A percentile compares a stretch with the other conserved stretches of the same genome.
phyloP scores from a whole-genome alignment of 2,113 vertebrate genomes.

The Hydrochoerus hydrochaeris region DNA sequence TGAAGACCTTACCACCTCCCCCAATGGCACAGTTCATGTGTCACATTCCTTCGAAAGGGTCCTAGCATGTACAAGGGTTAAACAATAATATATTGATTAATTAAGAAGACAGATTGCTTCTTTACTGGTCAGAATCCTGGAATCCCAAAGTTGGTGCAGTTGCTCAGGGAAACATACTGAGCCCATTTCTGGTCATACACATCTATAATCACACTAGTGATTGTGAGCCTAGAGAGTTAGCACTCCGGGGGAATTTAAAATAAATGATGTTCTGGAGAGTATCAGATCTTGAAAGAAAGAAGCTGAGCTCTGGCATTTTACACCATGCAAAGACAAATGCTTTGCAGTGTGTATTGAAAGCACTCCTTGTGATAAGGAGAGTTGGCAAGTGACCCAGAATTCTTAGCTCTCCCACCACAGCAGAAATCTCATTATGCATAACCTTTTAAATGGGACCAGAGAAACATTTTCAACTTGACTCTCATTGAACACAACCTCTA shows the following conservation, averaged over 20 bases:
- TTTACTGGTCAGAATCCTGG: neutral
- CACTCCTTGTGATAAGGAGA: slow-evolving; percentile 62
- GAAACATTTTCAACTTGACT: slow-evolving; percentile 74
- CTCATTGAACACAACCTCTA: slow-evolving; percentile 67
- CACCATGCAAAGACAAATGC: slow-evolving; percentile 72
- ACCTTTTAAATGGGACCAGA: slow-evolving; percentile 77
- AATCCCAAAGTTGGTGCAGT: neutral
- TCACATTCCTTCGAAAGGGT: neutral
- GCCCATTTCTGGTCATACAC: neutral
- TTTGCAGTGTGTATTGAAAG: slow-evolving; percentile 71
- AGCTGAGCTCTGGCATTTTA: slow-evolving; percentile 72
- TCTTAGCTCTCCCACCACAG: slow-evolving; percentile 62
- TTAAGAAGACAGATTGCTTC: neutral
- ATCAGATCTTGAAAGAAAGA: slow-evolving; percentile 67
- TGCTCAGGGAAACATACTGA: neutral
- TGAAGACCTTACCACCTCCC: neutral
- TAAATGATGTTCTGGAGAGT: slow-evolving; percentile 54
- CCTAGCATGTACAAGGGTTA: neutral
- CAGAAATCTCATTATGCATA: slow-evolving; percentile 78
- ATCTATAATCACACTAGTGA: neutral
- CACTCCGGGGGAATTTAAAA: slow-evolving; percentile 48
- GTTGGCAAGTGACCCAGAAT: slow-evolving; percentile 77
- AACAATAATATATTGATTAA: neutral
- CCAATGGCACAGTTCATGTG: neutral
- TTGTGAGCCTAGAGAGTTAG: slow-evolving; percentile 33